Base-by-base conservation (phyloP, 2,888 invertebrate species). In the Buathra laborator region DNA sequence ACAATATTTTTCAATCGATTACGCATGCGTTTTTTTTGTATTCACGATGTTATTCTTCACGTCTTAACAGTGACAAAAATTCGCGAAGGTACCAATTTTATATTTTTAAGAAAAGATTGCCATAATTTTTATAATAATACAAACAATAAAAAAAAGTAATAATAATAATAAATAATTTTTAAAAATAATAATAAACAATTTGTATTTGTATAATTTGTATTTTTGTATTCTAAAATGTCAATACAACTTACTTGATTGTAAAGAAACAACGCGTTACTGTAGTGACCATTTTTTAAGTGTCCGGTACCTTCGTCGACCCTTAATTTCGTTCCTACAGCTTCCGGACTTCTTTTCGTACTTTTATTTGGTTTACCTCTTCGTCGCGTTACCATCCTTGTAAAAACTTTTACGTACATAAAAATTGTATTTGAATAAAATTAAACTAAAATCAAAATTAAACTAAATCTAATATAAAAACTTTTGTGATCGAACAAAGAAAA, bases 301-400 rank as follows among this genome's bases (percentile, higher is more conserved):
- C 96, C 96, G 16, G 95, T 95, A 10, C 97, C 97, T 93, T 98
- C 98, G 92, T 97, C 97, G 44, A 96, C 96, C 90, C 96, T 95
- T 77, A 97, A 95, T 92, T 97, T 97, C 0, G 97, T 96, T 89
- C 88, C 89, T 24, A 88, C 81, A 70, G 90, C 88, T 46, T 70
- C 64, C 4, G 83, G 67, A 72, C 87, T 86, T 81, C 86, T 89
- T 56, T 59, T 84, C 24, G 64, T 62, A 44, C 83, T 86, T n/a
- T 74, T 70, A 62, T 59, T 56, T 9, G 75, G 64, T 81, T 86
- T 85, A 0, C 56, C 68, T 37, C 83, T 88, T 67, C 64, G 82
- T 12, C 46, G 56, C 5, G 71, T 85, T 16, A 76, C 85, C 85
- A 85, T 85, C 48, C 32, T 84, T 29, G 29, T 10, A 16, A 14